Conservation (phyloP, 1,140 invertebrate genomes). For the Plectrocnemia conspersa region DNA sequence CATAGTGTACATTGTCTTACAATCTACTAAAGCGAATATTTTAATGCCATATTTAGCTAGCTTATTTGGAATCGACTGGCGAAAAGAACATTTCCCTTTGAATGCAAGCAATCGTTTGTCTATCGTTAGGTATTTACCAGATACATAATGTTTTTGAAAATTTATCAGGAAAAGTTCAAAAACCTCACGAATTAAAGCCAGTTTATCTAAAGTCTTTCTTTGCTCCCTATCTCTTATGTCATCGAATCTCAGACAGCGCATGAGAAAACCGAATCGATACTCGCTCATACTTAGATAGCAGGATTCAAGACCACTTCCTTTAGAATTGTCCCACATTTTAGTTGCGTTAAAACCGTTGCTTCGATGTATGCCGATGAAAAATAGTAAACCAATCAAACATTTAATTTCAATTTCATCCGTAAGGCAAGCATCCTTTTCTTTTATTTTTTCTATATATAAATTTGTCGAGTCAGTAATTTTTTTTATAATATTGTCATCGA, state of each 20-base stretch:
- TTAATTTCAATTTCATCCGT: background rate
- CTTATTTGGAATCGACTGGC: too few relatives aligned
- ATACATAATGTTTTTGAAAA: background rate
- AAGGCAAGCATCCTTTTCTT: background rate
- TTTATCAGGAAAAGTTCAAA: background rate
- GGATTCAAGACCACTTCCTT: background rate
- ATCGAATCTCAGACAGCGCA: background rate
- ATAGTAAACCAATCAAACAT: background rate
- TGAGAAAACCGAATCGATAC: background rate
- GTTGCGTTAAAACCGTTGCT: background rate
- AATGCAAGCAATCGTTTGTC: background rate
- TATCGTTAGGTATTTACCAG: constrained; percentile 6
- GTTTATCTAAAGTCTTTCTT: background rate
- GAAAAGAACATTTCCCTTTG: too few relatives aligned
- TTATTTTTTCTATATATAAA: background rate
- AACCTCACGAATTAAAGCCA: background rate
- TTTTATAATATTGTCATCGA: constrained; percentile 1
- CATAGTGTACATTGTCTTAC: too few relatives aligned
- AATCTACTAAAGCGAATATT: too few relatives aligned
- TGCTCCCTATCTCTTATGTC: background rate
- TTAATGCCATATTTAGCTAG: too few relatives aligned
- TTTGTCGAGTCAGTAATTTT: background rate
- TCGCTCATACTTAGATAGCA: background rate
- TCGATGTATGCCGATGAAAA: background rate
- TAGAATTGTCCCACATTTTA: background rate